Evolutionary conservation across 2,113 vertebrate species (phyloP).

Genomic region (Rousettus leschenaultii): DNA sequence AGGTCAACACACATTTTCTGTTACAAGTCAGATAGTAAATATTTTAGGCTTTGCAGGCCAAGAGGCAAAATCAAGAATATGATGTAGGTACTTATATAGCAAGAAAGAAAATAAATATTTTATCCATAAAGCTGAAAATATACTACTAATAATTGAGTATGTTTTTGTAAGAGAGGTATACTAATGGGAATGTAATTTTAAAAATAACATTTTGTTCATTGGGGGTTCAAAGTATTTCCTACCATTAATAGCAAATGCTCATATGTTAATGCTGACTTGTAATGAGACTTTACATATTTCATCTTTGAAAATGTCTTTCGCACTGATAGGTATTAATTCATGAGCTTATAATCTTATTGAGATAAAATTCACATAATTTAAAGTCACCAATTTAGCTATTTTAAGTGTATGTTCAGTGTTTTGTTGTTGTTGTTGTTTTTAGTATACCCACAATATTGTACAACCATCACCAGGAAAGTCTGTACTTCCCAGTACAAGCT

Average conservation of each 20-base stretch:
- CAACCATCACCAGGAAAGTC: neutral
- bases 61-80: neutral
- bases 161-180: neutral
- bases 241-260: neutral
- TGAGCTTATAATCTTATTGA: neutral
- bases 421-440: neutral
- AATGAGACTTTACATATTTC: neutral
- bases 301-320: neutral
- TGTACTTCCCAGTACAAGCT: neutral
- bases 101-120: neutral
- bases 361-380: neutral
- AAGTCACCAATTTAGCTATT: neutral
- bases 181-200: neutral
- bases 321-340: neutral
- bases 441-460: neutral
- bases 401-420: neutral
- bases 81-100: neutral
- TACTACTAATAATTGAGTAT: neutral
- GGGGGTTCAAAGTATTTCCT: neutral
- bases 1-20: neutral
- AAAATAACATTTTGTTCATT: neutral
- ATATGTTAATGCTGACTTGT: neutral
- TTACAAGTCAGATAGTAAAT: neutral
- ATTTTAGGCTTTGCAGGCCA: neutral
- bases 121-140: slow-evolving; percentile 15